Evolutionary conservation across 2,888 invertebrate species (phyloP), one percentile per base, ranked within the genome.

Genomic region (Hypercompe scribonia): DNA sequence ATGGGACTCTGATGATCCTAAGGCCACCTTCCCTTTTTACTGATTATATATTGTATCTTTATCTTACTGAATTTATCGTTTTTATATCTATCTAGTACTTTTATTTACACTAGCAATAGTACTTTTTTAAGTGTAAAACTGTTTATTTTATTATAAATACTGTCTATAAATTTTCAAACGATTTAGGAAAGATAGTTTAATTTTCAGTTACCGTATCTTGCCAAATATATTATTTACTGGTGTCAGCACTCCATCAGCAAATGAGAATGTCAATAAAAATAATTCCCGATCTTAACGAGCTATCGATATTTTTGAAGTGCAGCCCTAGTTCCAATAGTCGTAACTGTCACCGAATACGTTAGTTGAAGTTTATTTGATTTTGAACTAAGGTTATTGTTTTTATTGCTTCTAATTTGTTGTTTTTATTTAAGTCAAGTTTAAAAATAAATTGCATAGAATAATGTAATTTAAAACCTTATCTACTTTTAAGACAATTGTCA

Each of bases 401-500:
- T 13, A n/a, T 58, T 68, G 34, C 34, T 34, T 61, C 61, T 39
- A 58, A 28, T 42, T 61, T 61, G 21, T 28, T 69, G 21, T 69
- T 69, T 61, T 61, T 68, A 54, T 39, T 68, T 5, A 24, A 39
- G 39, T 18, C 42, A 28, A 69, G 39, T 34, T 31, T 42, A 39
- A 68, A 61, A 21, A 54, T 58, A 8, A 61, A 42, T 39, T 31
- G 21, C 31, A 31, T 61, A 69, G 61, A 70, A 46, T 63, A 54
- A 73, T 75, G 73, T 76, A 82, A 77, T 63, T 82, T 79, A 73
- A 76, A 83, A 65, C 70, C 75, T 81, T 77, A 79, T 81, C 74
- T 54, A 50, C 58, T 76, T 70, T 74, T 70, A 77, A 68, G 72
- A 73, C 70, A 75, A 81, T 86, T 86, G 91, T 88, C 91, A 92